Percentiles rank a stretch among this genome's conserved stretches.
Evolutionary conservation across 1,140 invertebrate genomes (phyloP).

Genomic region (Cotesia vestalis): DNA sequence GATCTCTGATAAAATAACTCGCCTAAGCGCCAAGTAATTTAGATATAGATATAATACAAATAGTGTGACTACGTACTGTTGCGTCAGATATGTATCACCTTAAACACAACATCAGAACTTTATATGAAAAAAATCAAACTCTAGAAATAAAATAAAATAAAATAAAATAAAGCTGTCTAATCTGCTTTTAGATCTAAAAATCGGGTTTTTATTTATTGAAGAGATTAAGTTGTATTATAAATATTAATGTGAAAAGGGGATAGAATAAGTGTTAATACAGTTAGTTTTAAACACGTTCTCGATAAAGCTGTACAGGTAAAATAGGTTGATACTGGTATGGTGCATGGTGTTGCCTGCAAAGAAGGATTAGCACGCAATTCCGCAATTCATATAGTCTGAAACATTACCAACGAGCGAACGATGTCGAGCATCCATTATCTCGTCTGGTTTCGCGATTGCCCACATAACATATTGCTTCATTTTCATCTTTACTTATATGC

Average conservation of each 20-base stretch:
- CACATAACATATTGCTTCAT: conserved; percentile 36
- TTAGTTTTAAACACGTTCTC: conserved; percentile 12
- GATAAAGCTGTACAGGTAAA: conserved; percentile 22
- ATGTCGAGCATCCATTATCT: conserved; percentile 38
- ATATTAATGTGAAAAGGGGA: no score
- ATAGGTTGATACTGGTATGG: conserved; percentile 16
- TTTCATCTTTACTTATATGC: conserved; percentile 35
- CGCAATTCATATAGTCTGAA: conserved; percentile 37
- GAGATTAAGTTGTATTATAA: no score
- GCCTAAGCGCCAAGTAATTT: conserved; percentile 25
- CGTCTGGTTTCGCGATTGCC: conserved; percentile 35
- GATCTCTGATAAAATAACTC: conserved; percentile 13
- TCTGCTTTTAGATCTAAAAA: no score
- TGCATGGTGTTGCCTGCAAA: neutral
- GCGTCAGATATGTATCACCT: no score
- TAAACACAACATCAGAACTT: no score
- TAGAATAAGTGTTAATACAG: no score
- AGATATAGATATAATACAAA: conserved; percentile 26
- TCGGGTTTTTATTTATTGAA: no score
- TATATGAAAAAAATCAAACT: no score
- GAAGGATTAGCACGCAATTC: conserved; percentile 39
- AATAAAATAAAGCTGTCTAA: no score
- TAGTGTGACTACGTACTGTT: no score
- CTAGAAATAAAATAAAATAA: no score
- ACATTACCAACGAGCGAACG: conserved; percentile 30